These are phyloP conservation scores for Lepeophtheirus nordmannii DNA, from an alignment of 2,888 invertebrate genomes.

Conservation along the genomic window DNA sequence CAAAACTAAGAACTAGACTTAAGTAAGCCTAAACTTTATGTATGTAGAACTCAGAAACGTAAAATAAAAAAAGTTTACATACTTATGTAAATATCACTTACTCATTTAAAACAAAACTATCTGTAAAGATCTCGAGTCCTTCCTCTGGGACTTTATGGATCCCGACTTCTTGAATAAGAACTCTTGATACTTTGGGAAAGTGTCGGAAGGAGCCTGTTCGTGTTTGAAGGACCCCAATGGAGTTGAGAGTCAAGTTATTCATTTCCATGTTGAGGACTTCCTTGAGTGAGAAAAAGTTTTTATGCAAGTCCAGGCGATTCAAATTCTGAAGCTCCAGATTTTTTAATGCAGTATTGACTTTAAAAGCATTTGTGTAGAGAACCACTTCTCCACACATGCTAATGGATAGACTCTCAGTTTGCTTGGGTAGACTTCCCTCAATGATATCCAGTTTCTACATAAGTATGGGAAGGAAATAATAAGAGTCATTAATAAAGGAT, in stretches of 20 bases:
- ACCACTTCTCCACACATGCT: background rate
- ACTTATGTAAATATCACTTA: background rate
- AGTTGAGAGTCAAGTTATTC: background rate
- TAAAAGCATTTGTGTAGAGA: background rate
- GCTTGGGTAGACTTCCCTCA: background rate
- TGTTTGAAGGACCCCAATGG: background rate
- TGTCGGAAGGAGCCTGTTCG: background rate
- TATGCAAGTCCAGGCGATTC: background rate
- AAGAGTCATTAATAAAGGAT: no score
- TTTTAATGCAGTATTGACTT: background rate
- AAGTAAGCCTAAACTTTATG: no score
- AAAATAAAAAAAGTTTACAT: no score
- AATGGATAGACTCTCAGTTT: conserved; percentile 9
- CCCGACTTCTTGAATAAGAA: conserved; percentile 9
- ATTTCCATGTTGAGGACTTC: background rate
- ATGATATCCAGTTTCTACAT: background rate
- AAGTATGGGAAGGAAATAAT: background rate
- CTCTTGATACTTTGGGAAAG: background rate
- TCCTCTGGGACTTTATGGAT: background rate
- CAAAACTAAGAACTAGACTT: no score
- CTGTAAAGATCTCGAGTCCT: conserved; percentile 6
- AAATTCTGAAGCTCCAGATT: background rate
- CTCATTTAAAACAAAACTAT: background rate
- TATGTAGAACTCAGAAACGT: no score
- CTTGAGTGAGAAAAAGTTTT: background rate